A percentile compares a stretch with the other conserved stretches of the same genome.
phyloP scores from a whole-genome alignment of 2,888 invertebrate species.

The Seladonia tumulorum region DNA sequence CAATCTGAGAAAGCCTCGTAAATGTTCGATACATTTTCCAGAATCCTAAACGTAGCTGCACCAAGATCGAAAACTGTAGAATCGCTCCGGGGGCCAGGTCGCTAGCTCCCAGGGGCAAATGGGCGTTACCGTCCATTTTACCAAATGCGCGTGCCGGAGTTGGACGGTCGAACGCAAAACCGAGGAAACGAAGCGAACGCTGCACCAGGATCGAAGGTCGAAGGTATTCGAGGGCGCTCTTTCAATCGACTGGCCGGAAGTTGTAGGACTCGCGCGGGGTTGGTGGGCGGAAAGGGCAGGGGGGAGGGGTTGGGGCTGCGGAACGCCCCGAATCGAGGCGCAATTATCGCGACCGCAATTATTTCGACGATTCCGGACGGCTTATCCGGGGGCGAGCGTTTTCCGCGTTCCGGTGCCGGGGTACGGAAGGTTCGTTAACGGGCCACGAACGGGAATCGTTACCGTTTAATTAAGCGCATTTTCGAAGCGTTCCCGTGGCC shows the following conservation, averaged over 20 bases:
- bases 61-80: too few relatives aligned
- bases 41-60: too few relatives aligned
- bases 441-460: slow-evolving; percentile 70
- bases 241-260: slow-evolving; percentile 40
- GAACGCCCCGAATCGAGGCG: slow-evolving; percentile 56
- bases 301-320: too few relatives aligned
- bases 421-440: slow-evolving; percentile 61
- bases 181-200: neutral
- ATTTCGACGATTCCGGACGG: slow-evolving; percentile 65
- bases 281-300: neutral
- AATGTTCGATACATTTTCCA: too few relatives aligned
- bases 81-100: neutral
- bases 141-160: neutral
- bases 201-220: neutral
- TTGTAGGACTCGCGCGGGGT: neutral
- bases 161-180: neutral
- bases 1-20: too few relatives aligned
- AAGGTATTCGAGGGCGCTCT: slow-evolving; percentile 3
- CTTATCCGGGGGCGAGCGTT: slow-evolving; percentile 56
- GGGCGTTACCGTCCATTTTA: neutral
- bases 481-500: slow-evolving; percentile 52
- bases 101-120: neutral
- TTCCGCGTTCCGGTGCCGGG: slow-evolving; percentile 26
- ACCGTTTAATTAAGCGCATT: slow-evolving; percentile 81
- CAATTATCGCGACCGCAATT: slow-evolving; percentile 71